Evolutionary conservation across 2,113 vertebrate species (phyloP).

Genomic region (Pogona vitticeps): DNA sequence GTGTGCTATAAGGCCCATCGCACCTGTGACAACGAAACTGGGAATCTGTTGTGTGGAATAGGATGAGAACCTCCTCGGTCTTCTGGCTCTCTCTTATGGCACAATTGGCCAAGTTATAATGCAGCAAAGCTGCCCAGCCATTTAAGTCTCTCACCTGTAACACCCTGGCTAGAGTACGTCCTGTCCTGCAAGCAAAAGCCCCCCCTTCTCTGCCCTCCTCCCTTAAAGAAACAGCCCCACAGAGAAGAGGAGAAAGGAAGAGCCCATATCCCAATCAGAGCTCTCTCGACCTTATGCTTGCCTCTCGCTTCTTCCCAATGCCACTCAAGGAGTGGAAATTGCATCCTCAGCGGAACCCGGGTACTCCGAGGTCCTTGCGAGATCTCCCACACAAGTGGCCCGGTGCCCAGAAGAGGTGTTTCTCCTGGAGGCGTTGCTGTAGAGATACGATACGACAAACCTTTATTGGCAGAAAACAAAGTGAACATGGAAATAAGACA

Average conservation of each 20-base stretch:
- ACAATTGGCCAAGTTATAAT: background rate
- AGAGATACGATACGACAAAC: too few species aligned
- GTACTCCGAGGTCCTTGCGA: background rate
- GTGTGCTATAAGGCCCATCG: too few species aligned
- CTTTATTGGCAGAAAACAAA: too few species aligned
- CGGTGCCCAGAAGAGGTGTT: background rate
- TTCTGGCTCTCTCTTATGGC: too few species aligned
- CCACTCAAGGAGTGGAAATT: conserved; percentile 38
- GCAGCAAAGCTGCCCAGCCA: background rate
- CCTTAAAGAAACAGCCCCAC: background rate
- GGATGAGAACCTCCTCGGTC: too few species aligned
- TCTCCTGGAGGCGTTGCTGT: too few species aligned
- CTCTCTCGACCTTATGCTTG: background rate
- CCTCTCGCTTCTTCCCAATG: background rate
- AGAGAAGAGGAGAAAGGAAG: background rate
- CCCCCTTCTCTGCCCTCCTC: background rate
- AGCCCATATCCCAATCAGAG: too few species aligned
- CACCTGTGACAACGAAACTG: too few species aligned
- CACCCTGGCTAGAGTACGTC: too few species aligned
- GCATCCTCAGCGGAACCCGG: background rate
- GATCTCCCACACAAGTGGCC: background rate
- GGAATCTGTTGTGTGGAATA: background rate
- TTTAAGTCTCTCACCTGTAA: background rate
- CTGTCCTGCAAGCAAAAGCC: background rate
- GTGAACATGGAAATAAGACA: too few species aligned